Evolutionary conservation across 2,113 vertebrate genomes (phyloP).

Genomic region (Hemiprocne comata): DNA sequence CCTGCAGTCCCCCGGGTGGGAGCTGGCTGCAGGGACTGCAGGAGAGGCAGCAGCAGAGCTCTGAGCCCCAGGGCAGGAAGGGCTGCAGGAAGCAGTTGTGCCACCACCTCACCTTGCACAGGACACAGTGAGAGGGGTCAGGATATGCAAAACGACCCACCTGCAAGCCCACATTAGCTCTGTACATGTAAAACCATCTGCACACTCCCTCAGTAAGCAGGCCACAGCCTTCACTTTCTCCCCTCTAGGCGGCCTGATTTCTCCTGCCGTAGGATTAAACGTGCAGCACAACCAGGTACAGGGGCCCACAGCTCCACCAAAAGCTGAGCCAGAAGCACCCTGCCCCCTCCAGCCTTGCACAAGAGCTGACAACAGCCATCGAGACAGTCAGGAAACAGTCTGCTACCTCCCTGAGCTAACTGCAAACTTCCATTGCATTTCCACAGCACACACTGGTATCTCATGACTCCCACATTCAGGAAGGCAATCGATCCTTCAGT

Average conservation of each 20-base stretch:
- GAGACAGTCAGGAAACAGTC: neutral
- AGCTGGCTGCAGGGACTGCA: neutral
- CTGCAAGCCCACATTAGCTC: neutral
- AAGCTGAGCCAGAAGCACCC: neutral
- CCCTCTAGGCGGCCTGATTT: neutral
- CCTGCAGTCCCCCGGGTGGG: neutral
- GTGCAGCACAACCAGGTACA: neutral
- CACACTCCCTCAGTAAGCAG: neutral
- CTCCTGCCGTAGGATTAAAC: neutral
- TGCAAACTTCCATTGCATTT: no score
- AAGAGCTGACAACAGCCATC: neutral
- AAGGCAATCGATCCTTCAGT: neutral
- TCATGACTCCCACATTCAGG: neutral
- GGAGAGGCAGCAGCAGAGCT: neutral
- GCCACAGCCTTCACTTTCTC: neutral
- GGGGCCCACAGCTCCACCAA: neutral
- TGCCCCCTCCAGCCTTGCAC: neutral
- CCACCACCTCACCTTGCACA: neutral
- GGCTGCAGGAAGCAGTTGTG: neutral
- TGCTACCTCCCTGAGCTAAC: neutral
- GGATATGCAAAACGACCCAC: neutral
- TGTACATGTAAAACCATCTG: neutral
- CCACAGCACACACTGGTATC: neutral
- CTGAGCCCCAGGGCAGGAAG: neutral
- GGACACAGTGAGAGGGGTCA: rapidly evolving